Conservation (phyloP, 2,888 invertebrate species). For the Druceiella hillmani region DNA sequence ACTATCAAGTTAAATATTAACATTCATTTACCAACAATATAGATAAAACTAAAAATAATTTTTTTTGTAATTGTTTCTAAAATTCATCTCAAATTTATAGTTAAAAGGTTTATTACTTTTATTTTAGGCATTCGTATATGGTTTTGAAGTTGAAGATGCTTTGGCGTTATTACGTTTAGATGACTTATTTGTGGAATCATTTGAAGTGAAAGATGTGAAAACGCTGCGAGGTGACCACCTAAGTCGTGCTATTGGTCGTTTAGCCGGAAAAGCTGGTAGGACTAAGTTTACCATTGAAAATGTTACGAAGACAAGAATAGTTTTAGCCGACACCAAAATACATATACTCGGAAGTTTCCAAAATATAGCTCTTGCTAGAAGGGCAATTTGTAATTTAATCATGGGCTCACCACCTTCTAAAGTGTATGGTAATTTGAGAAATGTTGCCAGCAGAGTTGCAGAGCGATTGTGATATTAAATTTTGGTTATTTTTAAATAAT, state of each 20-base stretch:
- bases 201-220: conserved; percentile 96
- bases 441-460: conserved; percentile 76
- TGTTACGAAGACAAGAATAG: conserved; percentile 96
- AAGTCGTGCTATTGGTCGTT: conserved; percentile 91
- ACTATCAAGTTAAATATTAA: conserved; percentile 5
- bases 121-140: conserved; percentile 78
- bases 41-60: conserved; percentile 1
- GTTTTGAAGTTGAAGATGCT: conserved; percentile 97
- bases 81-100: conserved; percentile 18
- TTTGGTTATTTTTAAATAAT: no score
- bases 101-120: conserved; percentile 12
- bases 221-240: conserved; percentile 93
- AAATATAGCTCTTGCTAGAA: conserved; percentile 90
- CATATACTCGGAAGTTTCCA: conserved; percentile 97
- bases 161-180: conserved; percentile 90
- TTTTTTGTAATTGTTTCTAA: conserved; percentile 21
- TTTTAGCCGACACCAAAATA: conserved; percentile 93
- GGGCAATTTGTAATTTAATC: conserved; percentile 94
- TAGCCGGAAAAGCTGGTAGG: conserved; percentile 95
- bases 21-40: conserved; percentile 1
- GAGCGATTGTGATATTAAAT: conserved; percentile 70
- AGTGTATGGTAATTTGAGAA: conserved; percentile 91
- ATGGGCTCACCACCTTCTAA: conserved; percentile 96
- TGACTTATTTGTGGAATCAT: conserved; percentile 94
- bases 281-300: conserved; percentile 99